Evolutionary conservation across 2,888 invertebrate genomes (phyloP), one percentile per base, ranked within the genome.

Genomic region (Parnassius mnemosyne): DNA sequence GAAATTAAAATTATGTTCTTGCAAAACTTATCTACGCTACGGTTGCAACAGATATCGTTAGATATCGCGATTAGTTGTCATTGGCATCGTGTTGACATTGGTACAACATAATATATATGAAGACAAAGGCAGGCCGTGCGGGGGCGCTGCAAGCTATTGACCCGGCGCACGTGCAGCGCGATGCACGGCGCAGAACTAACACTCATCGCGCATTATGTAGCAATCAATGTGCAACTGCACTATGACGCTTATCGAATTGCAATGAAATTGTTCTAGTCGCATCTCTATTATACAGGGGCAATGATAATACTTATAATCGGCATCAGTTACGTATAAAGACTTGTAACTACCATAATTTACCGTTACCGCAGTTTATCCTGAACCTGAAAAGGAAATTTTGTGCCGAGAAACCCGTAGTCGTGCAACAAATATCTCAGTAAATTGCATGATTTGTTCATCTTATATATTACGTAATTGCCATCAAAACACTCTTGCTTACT

Each of bases 171-270:
- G 59, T 60, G 66, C 75, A 79, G 71, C 44, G 57, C 51, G 65
- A 74, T 78, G 71, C 84, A 84, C 83, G 84, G 83, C 85, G 76
- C 74, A 44, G 11, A 13, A 47, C 42, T 51, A 53, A 57, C 53
- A 49, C 43, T 53, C 57, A 47, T 20, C 25, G 25, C 16, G 34
- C 49, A 49, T n/a, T 46, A 52, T 41, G 47, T 51, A 20, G 34
- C 54, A 51, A 63, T 62, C 53, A 49, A 34, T 13, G 47, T 47
- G 47, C 49, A 49, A 49, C 49, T 49, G 12, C 13, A 54, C 51
- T 50, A 57, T 54, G 34, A 9, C 13, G 43, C 57, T 51, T 63
- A 63, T 58, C 58, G 52, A 25, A 34, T 10, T 25, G 49, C 41
- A 46, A 51, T 52, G 20, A 58, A 50, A 59, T 53, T 58, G 58